Evolutionary conservation across 2,113 vertebrate genomes (phyloP).

Genomic region (Rhegmatorhina hoffmannsi): DNA sequence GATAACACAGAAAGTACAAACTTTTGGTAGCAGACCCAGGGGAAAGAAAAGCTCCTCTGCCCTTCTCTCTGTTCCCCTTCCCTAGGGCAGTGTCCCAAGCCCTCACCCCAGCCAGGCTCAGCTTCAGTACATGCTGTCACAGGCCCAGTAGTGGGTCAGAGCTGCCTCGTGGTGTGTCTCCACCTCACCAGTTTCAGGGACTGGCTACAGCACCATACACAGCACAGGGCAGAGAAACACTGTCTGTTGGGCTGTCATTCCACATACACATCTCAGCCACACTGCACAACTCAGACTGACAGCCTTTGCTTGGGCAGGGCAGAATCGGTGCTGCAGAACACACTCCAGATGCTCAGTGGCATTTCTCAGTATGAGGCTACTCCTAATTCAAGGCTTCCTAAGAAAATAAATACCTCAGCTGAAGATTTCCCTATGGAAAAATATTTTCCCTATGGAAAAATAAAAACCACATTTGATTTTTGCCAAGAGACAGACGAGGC

Average conservation of each 20-base stretch:
- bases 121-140: not conserved
- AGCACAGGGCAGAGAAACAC: not conserved
- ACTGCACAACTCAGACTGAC: conserved; percentile 54
- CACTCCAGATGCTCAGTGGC: conserved; percentile 72
- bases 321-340: conserved; percentile 50
- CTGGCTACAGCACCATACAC: not conserved
- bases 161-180: not conserved
- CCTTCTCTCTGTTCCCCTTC: not conserved
- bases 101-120: not conserved
- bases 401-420: conserved; percentile 47
- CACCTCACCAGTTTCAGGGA: not conserved
- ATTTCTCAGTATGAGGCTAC: conserved; percentile 58
- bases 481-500: conserved; percentile 17
- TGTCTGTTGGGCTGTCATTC: conserved; percentile 55
- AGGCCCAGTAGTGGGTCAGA: fast-evolving
- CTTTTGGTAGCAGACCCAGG: not conserved
- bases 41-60: not conserved
- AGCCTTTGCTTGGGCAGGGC: conserved; percentile 57
- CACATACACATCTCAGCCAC: conserved; percentile 43
- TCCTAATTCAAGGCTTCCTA: conserved; percentile 60
- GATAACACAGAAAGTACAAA: not conserved
- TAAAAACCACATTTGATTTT: not conserved
- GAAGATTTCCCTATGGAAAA: conserved; percentile 6
- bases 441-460: not conserved
- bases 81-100: not conserved